These are phyloP conservation scores for Pangasius macronema DNA, from an alignment of 2,797 vertebrate genomes.

Conservation along the genomic window DNA sequence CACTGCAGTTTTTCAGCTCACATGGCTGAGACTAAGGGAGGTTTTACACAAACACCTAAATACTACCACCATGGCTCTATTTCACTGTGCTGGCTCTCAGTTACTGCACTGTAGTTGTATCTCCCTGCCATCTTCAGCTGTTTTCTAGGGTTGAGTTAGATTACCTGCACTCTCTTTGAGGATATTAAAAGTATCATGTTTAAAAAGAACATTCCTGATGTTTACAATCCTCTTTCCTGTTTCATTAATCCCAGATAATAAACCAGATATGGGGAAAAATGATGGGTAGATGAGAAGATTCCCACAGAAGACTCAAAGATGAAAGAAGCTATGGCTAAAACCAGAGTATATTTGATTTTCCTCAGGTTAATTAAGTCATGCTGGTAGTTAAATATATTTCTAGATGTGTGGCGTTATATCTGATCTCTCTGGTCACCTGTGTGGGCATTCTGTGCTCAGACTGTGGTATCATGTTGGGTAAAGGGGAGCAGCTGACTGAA, in stretches of 20 bases:
- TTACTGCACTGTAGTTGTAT: slow-evolving; percentile 61
- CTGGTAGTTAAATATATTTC: slow-evolving; percentile 12
- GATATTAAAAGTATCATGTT: slow-evolving; percentile 66
- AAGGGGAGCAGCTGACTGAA: slow-evolving; percentile 29
- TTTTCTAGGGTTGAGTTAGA: slow-evolving; percentile 59
- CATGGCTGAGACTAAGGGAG: slow-evolving; percentile 59
- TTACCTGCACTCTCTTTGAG: slow-evolving; percentile 64
- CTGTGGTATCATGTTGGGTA: not conserved
- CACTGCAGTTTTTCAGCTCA: slow-evolving; percentile 63
- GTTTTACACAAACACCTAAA: slow-evolving; percentile 67
- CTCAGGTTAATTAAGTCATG: not conserved
- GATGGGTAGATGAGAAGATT: slow-evolving; percentile 14
- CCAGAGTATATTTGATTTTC: not conserved
- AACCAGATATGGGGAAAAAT: slow-evolving; percentile 9
- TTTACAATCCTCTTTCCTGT: slow-evolving; percentile 46
- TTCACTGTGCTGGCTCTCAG: slow-evolving; percentile 61
- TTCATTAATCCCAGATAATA: slow-evolving; percentile 46
- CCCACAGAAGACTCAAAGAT: not conserved
- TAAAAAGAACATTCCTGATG: slow-evolving; percentile 57
- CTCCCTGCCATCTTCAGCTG: slow-evolving; percentile 66
- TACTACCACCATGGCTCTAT: slow-evolving; percentile 73
- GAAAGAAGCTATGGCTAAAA: slow-evolving; percentile 11
- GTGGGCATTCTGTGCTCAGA: not conserved
- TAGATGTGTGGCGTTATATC: not conserved
- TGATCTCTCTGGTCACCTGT: not conserved